phyloP scores from a whole-genome alignment of 64 coral and sea anemone genomes.

The Montipora foliosa region DNA sequence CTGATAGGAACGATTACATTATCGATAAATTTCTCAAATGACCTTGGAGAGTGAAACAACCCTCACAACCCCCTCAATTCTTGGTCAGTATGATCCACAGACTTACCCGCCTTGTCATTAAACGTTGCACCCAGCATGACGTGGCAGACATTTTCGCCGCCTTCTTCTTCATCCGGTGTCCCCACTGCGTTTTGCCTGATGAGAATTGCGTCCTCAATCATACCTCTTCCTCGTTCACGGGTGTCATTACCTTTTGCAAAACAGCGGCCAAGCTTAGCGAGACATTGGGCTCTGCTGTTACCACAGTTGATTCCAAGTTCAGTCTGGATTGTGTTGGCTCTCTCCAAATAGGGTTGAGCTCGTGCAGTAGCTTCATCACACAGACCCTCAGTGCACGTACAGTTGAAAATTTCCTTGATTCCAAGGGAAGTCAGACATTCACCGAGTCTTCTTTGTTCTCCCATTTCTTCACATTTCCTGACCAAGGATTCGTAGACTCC shows the following conservation, averaged over 20 bases:
- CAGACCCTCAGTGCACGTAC: not conserved
- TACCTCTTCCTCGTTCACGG: not conserved
- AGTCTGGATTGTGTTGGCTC: slow-evolving; percentile 28
- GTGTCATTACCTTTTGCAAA: not conserved
- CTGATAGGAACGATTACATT: no score
- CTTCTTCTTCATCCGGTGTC: not conserved
- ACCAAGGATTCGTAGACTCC: not conserved
- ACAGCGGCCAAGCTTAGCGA: slow-evolving; percentile 55
- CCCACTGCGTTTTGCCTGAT: not conserved
- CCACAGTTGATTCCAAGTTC: not conserved
- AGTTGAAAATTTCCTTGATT: slow-evolving; percentile 43
- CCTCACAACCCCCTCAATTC: no score
- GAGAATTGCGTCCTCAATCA: not conserved
- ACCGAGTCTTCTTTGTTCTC: slow-evolving; percentile 18
- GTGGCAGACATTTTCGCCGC: not conserved
- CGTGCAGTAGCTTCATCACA: not conserved
- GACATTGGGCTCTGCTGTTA: slow-evolving; percentile 40
- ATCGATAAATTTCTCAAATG: no score
- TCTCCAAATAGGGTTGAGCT: slow-evolving; percentile 26
- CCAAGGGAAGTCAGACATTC: slow-evolving; percentile 60
- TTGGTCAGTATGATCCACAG: not conserved
- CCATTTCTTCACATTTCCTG: slow-evolving; percentile 1
- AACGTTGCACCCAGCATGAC: slow-evolving; percentile 57
- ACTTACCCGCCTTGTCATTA: slow-evolving; percentile 61
- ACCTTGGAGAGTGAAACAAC: no score